A percentile compares a stretch with the other conserved stretches of the same genome.
phyloP scores from a whole-genome alignment of 2,797 vertebrate species.

The Sorex maritimensis region DNA sequence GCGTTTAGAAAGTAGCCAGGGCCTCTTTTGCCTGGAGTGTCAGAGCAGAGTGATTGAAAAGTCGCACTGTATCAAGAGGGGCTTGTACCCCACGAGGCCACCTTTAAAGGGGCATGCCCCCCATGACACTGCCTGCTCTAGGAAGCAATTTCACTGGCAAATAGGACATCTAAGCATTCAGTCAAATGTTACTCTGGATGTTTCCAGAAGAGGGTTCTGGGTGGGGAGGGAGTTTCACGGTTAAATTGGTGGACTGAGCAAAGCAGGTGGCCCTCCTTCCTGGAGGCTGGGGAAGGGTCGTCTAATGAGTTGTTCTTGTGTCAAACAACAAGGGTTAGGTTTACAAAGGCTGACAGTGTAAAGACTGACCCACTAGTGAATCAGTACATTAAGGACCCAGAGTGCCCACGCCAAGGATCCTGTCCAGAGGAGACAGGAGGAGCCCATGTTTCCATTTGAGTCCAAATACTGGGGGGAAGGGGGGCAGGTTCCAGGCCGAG shows the following conservation, averaged over 20 bases:
- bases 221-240: neutral
- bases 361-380: neutral
- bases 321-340: neutral
- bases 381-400: neutral
- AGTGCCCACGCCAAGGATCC: neutral
- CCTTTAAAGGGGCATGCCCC: too few relatives aligned
- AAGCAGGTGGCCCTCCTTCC: neutral
- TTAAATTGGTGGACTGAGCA: neutral
- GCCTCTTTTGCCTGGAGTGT: neutral
- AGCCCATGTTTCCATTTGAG: neutral
- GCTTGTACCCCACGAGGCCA: too few relatives aligned
- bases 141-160: neutral
- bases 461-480: neutral
- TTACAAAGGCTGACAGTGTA: neutral
- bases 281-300: too few relatives aligned
- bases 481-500: neutral
- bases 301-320: neutral
- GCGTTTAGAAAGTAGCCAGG: neutral
- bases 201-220: neutral
- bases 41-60: neutral
- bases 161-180: neutral
- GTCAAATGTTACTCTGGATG: neutral
- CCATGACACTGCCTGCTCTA: neutral
- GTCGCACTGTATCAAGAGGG: neutral
- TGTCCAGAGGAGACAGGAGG: neutral